phyloP scores from a whole-genome alignment of 2,888 invertebrate species.

The Orthosia cruda region DNA sequence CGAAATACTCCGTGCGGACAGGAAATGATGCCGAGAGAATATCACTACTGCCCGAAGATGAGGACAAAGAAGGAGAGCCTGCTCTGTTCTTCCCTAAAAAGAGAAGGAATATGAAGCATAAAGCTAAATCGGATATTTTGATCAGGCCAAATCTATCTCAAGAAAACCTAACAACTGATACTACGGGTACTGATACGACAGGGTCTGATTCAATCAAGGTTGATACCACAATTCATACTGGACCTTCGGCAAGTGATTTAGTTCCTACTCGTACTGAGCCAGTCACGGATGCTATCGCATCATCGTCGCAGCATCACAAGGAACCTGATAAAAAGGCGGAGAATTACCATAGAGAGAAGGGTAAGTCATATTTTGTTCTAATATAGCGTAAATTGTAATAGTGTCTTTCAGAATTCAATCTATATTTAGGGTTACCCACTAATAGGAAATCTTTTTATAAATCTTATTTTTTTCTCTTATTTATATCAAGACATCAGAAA shows the following conservation, averaged over 20 bases:
- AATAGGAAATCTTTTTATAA: neutral
- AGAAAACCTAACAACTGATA: neutral
- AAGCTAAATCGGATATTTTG: constrained; percentile 65
- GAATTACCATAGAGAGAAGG: constrained; percentile 80
- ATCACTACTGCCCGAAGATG: constrained; percentile 82
- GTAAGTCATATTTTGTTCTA: constrained; percentile 71
- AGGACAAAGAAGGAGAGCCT: constrained; percentile 80
- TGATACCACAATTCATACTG: constrained; percentile 65
- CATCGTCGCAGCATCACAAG: constrained; percentile 79
- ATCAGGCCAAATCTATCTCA: neutral
- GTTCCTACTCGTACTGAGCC: constrained; percentile 64
- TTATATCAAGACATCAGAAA: no score
- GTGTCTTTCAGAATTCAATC: neutral
- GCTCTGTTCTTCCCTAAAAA: constrained; percentile 85
- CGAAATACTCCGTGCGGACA: constrained; percentile 67
- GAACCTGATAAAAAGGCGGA: constrained; percentile 75
- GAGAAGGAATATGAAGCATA: constrained; percentile 78
- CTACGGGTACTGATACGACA: constrained; percentile 57
- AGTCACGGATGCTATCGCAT: constrained; percentile 79
- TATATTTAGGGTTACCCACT: neutral
- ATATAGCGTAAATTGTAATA: neutral
- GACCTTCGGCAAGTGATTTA: constrained; percentile 39
- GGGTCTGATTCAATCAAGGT: constrained; percentile 58
- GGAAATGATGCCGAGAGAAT: constrained; percentile 78
- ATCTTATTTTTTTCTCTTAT: no score